Percentiles rank a stretch among this genome's conserved stretches.
Conservation (phyloP, 1,140 invertebrate genomes). For the Papilio polytes region DNA sequence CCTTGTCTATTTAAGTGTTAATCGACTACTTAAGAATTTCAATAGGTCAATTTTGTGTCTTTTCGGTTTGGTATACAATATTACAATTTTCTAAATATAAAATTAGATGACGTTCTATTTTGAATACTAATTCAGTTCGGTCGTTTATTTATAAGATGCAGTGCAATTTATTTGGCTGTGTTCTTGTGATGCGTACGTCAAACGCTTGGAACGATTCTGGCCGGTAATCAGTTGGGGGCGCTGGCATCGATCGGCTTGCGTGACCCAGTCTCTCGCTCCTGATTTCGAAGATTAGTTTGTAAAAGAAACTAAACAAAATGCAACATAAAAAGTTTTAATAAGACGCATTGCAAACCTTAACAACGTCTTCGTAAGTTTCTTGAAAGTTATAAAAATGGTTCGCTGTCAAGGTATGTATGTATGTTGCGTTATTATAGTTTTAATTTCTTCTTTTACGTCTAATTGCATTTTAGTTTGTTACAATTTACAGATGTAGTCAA, state of each 20-base stretch:
- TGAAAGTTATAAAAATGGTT: slow-evolving; percentile 50
- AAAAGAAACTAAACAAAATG: slow-evolving; percentile 45
- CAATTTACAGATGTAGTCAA: slow-evolving; percentile 42
- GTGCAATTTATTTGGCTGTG: slow-evolving; percentile 39
- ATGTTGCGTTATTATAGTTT: slow-evolving; percentile 26
- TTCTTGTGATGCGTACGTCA: slow-evolving; percentile 53
- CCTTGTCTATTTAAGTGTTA: too few relatives aligned
- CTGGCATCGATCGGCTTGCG: slow-evolving; percentile 38
- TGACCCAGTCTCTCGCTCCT: slow-evolving; percentile 44
- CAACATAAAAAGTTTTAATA: slow-evolving; percentile 53
- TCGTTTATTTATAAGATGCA: slow-evolving; percentile 38
- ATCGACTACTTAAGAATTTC: too few relatives aligned
- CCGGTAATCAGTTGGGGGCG: slow-evolving; percentile 16
- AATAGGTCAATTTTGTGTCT: too few relatives aligned
- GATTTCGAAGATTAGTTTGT: slow-evolving; percentile 42
- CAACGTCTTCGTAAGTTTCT: slow-evolving; percentile 42
- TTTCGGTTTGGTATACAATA: neutral
- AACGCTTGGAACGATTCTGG: slow-evolving; percentile 44
- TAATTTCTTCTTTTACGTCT: neutral
- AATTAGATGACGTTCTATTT: slow-evolving; percentile 16
- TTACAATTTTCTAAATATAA: neutral
- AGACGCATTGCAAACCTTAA: slow-evolving; percentile 47
- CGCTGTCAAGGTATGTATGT: slow-evolving; percentile 51
- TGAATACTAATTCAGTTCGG: neutral
- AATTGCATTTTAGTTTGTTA: slow-evolving; percentile 34